phyloP scores from a whole-genome alignment of 2,888 invertebrate genomes.

The Pycnomerus fuliginosus region DNA sequence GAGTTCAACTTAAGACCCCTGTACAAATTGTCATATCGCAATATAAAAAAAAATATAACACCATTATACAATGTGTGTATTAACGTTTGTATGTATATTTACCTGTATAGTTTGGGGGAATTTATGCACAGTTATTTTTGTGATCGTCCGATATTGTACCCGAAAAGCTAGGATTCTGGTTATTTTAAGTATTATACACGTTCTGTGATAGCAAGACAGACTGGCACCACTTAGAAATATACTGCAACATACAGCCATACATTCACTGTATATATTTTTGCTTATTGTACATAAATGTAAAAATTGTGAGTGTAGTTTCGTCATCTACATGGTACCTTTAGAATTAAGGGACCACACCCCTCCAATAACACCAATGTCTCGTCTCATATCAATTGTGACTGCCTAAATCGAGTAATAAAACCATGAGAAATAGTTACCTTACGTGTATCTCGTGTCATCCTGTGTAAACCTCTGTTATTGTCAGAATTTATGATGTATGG shows the following conservation, averaged over 20 bases:
- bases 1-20: conserved; percentile 42
- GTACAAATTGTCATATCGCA: neutral
- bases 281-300: conserved; percentile 6
- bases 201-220: conserved; percentile 51
- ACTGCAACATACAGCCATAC: conserved; percentile 33
- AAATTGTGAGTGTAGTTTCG: conserved; percentile 11
- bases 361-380: conserved; percentile 29
- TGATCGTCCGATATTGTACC: neutral
- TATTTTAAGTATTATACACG: conserved; percentile 39
- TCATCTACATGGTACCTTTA: conserved; percentile 23
- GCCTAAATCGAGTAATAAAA: conserved; percentile 23
- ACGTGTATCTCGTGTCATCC: conserved; percentile 18
- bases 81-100: conserved; percentile 7
- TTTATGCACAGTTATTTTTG: neutral
- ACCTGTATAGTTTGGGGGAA: conserved; percentile 3
- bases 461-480: conserved; percentile 6
- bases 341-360: conserved; percentile 30
- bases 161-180: conserved; percentile 9
- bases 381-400: conserved; percentile 34
- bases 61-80: neutral
- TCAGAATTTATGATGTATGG: neutral
- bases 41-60: conserved; percentile 1
- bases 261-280: conserved; percentile 12
- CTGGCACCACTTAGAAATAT: conserved; percentile 45
- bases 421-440: conserved; percentile 19